Conservation (phyloP, 1,140 invertebrate genomes). For the Euschistus heros region DNA sequence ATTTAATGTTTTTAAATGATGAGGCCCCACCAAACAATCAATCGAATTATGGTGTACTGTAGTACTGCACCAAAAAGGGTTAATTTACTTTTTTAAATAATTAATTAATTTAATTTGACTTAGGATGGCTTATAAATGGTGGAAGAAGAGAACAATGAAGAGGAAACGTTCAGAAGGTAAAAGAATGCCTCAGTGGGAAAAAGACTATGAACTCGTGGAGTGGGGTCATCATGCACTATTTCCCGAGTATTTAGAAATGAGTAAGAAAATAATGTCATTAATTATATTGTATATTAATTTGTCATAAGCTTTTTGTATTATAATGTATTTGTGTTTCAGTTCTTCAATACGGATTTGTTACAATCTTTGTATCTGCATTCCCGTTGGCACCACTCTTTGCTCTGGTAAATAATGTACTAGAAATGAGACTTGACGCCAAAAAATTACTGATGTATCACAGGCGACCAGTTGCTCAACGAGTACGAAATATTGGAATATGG, state of each 20-base stretch:
- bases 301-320: neutral
- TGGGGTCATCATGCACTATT: constrained; percentile 89
- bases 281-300: neutral
- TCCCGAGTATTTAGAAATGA: constrained; percentile 96
- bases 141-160: constrained; percentile 32
- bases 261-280: constrained; percentile 40
- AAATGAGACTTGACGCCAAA: constrained; percentile 78
- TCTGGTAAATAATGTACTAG: constrained; percentile 78
- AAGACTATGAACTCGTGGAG: constrained; percentile 80
- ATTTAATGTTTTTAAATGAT: no score
- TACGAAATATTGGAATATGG: constrained; percentile 84
- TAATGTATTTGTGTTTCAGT: constrained; percentile 43
- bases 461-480: constrained; percentile 71
- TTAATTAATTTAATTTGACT: neutral
- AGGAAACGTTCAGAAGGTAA: constrained; percentile 30
- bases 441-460: constrained; percentile 56
- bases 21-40: no score
- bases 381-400: constrained; percentile 81
- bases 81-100: neutral
- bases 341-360: constrained; percentile 84
- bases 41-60: no score
- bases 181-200: constrained; percentile 58
- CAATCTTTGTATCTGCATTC: constrained; percentile 83
- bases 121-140: constrained; percentile 29
- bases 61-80: no score